Conservation (phyloP, 1,140 invertebrate species). For the Amyelois transitella region DNA sequence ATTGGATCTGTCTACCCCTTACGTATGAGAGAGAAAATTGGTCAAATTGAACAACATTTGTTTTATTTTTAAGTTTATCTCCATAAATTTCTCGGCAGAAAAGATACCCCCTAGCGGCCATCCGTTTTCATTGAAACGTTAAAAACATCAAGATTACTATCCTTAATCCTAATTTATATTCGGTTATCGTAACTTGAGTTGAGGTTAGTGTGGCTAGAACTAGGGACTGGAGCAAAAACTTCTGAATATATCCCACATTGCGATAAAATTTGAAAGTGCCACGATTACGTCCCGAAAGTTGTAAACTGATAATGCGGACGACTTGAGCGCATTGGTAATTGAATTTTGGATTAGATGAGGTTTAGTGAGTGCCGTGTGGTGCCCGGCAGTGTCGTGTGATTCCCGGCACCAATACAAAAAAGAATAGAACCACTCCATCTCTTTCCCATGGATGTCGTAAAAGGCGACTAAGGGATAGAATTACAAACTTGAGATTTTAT, state of each 20-base stretch:
- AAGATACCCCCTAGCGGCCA: background rate
- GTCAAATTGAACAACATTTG: too few relatives aligned
- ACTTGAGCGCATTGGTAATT: background rate
- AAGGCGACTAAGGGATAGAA: too few relatives aligned
- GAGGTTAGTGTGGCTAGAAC: background rate
- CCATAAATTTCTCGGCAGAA: background rate
- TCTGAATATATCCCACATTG: background rate
- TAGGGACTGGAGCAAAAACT: background rate
- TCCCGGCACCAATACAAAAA: too few relatives aligned
- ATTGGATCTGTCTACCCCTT: too few relatives aligned
- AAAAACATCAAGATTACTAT: background rate
- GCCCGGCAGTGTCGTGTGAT: too few relatives aligned
- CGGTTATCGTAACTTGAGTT: constrained; percentile 2
- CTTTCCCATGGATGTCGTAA: too few relatives aligned
- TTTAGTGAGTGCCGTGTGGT: too few relatives aligned
- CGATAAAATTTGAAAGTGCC: background rate
- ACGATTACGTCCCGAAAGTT: background rate
- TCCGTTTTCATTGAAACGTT: background rate
- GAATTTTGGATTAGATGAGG: background rate
- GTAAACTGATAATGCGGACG: background rate
- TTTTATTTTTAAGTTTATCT: too few relatives aligned
- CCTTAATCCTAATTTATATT: background rate
- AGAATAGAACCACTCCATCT: too few relatives aligned
- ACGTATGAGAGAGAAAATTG: too few relatives aligned
- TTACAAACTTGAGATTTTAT: too few relatives aligned